phyloP scores from a whole-genome alignment of 2,797 vertebrate species.

The Peromyscus attwateri region DNA sequence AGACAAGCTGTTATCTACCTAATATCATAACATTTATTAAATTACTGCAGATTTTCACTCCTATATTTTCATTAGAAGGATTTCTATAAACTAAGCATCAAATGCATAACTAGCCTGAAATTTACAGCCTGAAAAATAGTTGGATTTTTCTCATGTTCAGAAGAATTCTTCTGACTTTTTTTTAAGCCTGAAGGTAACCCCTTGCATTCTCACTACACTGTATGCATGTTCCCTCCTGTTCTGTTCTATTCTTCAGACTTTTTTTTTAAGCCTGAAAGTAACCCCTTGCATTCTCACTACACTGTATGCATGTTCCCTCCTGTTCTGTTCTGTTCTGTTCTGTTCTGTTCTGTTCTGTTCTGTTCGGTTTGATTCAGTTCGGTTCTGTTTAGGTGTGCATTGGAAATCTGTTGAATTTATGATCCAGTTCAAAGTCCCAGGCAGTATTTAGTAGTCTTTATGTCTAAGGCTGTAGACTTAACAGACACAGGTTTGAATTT shows the following conservation, averaged over 20 bases:
- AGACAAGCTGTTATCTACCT: slow-evolving; percentile 61
- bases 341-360: not conserved
- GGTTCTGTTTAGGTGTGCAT: not conserved
- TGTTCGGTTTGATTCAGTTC: too few relatives aligned
- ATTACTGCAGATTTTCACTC: slow-evolving; percentile 3
- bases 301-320: not conserved
- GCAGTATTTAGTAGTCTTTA: not conserved
- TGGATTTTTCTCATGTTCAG: slow-evolving; percentile 16
- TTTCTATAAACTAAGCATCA: slow-evolving; percentile 27
- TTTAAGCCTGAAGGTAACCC: not conserved
- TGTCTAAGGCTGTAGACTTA: not conserved
- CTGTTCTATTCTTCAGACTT: not conserved
- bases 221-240: not conserved
- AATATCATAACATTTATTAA: slow-evolving; percentile 67
- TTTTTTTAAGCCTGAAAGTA: not conserved
- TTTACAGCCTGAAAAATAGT: not conserved
- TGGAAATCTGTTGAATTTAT: not conserved
- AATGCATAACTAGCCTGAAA: slow-evolving; percentile 22
- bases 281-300: not conserved
- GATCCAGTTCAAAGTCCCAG: not conserved
- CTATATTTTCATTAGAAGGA: not conserved
- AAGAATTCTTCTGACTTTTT: not conserved
- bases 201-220: not conserved
- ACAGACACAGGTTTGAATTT: not conserved
- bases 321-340: not conserved